Conservation (phyloP, 2,888 invertebrate species). For the Coenonympha glycerion region DNA sequence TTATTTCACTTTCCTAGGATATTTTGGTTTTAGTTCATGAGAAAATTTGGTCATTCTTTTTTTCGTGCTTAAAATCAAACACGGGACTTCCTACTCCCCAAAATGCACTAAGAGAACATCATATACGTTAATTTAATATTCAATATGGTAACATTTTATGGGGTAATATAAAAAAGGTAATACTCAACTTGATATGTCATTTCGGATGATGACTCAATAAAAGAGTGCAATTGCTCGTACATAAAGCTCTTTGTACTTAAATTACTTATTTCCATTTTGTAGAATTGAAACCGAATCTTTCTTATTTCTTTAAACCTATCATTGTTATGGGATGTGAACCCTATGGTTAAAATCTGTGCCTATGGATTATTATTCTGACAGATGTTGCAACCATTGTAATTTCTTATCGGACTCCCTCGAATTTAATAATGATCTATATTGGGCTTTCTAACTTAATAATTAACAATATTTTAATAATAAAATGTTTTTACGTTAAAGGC, state of each 20-base stretch:
- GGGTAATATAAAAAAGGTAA: conserved; percentile 11
- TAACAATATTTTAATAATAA: too few relatives aligned
- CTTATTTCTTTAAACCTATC: conserved; percentile 9
- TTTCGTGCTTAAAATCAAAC: too few relatives aligned
- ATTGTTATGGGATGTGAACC: conserved; percentile 11
- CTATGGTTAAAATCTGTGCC: too few relatives aligned
- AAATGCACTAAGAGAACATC: too few relatives aligned
- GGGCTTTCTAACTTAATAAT: too few relatives aligned
- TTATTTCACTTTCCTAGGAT: too few relatives aligned
- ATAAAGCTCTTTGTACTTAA: conserved; percentile 6
- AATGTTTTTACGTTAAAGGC: too few relatives aligned
- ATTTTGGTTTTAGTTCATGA: too few relatives aligned
- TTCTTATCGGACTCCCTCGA: background rate
- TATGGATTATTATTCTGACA: conserved; percentile 22
- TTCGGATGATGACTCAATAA: conserved; percentile 11
- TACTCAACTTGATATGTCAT: conserved; percentile 8
- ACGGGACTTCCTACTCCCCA: too few relatives aligned
- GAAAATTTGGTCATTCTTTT: too few relatives aligned
- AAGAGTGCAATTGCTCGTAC: conserved; percentile 1
- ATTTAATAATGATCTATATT: too few relatives aligned
- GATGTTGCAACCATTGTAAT: conserved; percentile 8
- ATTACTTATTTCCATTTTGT: conserved; percentile 16
- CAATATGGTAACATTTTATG: conserved; percentile 11
- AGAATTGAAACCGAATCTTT: conserved; percentile 13
- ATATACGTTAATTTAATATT: background rate